Conservation (phyloP, 1,140 invertebrate genomes). For the Galendromus occidentalis region DNA sequence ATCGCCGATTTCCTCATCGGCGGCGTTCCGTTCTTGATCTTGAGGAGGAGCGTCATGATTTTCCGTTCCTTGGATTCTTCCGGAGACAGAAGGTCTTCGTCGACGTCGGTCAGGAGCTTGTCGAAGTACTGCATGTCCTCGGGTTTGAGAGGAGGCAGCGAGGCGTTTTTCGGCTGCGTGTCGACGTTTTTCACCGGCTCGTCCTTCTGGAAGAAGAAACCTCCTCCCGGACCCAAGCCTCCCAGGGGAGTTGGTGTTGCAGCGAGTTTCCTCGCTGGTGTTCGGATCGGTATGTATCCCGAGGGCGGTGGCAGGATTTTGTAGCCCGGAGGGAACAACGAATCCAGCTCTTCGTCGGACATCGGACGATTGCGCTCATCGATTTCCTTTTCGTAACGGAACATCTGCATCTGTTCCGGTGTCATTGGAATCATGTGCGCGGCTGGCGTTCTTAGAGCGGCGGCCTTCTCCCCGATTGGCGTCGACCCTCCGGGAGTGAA, state of each 20-base stretch:
- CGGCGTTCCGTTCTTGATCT: conserved; percentile 98
- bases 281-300: conserved; percentile 88
- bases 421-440: conserved; percentile 88
- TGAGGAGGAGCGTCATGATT: conserved; percentile 94
- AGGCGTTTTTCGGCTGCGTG: conserved; percentile 80
- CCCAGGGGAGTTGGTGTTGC: conserved; percentile 88
- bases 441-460: conserved; percentile 92
- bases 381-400: conserved; percentile 96
- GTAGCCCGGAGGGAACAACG: conserved; percentile 92
- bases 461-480: conserved; percentile 84
- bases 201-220: conserved; percentile 75
- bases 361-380: conserved; percentile 90
- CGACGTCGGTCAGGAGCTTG: conserved; percentile 89
- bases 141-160: conserved; percentile 95
- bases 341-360: conserved; percentile 88
- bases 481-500: conserved; percentile 59
- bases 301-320: conserved; percentile 89
- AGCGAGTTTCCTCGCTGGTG: conserved; percentile 84
- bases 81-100: conserved; percentile 80
- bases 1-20: conserved; percentile 96
- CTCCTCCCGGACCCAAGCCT: conserved; percentile 51
- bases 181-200: conserved; percentile 66
- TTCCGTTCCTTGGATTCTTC: conserved; percentile 96
- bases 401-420: conserved; percentile 92
- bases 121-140: conserved; percentile 99